Percentiles rank a stretch among this genome's conserved stretches.
Conservation (phyloP, 2,113 vertebrate genomes). For the Trogon surrucura region DNA sequence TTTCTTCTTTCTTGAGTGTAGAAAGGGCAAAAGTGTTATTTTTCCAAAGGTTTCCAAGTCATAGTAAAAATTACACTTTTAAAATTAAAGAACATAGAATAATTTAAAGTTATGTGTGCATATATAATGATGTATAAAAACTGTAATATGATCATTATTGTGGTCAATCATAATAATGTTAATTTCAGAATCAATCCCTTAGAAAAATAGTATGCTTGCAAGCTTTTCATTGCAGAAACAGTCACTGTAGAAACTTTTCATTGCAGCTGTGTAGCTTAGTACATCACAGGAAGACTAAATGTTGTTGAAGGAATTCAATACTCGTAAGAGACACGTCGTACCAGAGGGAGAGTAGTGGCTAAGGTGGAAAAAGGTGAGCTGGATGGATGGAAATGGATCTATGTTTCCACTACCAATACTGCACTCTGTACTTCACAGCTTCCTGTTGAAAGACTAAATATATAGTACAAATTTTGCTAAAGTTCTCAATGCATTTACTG, state of each 20-base stretch:
- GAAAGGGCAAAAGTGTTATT: background rate
- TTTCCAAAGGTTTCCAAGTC: background rate
- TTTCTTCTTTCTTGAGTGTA: background rate
- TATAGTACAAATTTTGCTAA: background rate
- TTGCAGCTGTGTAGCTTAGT: background rate
- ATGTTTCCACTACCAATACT: background rate
- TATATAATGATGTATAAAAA: background rate
- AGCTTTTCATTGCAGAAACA: background rate
- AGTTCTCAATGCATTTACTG: background rate
- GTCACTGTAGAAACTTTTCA: background rate
- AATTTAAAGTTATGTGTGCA: background rate
- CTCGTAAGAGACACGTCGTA: accelerated
- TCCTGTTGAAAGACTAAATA: background rate
- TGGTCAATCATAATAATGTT: background rate
- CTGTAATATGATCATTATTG: background rate
- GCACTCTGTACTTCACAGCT: background rate
- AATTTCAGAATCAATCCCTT: background rate
- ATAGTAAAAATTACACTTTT: background rate
- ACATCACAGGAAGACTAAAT: background rate
- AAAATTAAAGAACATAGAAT: background rate
- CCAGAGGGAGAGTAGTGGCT: background rate
- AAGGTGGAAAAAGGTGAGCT: background rate
- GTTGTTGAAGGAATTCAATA: background rate
- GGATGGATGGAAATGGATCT: background rate
- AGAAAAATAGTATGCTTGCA: background rate